Percentiles rank a stretch among this genome's conserved stretches.
phyloP scores from a whole-genome alignment of 2,797 vertebrate species.

The Channa striata region DNA sequence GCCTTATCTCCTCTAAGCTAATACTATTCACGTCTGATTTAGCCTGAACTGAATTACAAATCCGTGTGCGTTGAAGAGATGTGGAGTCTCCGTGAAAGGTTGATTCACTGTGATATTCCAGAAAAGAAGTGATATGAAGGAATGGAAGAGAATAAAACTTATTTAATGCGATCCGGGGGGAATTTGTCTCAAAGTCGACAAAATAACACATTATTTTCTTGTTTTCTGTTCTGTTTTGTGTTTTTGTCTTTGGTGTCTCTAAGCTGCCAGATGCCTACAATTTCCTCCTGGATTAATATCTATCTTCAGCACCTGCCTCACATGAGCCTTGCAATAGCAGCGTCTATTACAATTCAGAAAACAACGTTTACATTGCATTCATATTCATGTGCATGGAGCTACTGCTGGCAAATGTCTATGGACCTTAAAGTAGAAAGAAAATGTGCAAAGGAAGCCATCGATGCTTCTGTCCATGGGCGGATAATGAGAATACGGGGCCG shows the following conservation, averaged over 20 bases:
- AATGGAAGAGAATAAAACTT: slow-evolving; percentile 27
- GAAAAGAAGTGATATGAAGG: slow-evolving; percentile 38
- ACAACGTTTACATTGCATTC: background rate
- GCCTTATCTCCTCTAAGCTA: slow-evolving; percentile 57
- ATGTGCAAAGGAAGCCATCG: background rate
- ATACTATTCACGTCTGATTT: slow-evolving; percentile 64
- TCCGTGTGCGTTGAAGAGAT: slow-evolving; percentile 25
- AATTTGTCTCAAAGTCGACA: slow-evolving; percentile 1
- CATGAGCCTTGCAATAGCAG: background rate
- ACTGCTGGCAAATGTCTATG: background rate
- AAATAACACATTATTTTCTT: background rate
- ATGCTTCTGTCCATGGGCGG: no score
- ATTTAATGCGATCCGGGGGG: slow-evolving; percentile 29
- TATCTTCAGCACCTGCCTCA: background rate
- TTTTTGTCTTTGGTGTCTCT: background rate
- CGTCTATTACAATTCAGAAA: background rate
- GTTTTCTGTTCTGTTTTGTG: background rate
- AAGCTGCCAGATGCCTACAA: background rate
- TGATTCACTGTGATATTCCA: slow-evolving; percentile 39
- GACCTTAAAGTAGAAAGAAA: background rate
- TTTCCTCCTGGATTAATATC: background rate
- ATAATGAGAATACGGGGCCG: no score
- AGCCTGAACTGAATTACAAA: slow-evolving; percentile 61
- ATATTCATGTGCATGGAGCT: background rate
- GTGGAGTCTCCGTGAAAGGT: slow-evolving; percentile 21